phyloP scores from a whole-genome alignment of 2,888 invertebrate species.

The Leucophenga montana region DNA sequence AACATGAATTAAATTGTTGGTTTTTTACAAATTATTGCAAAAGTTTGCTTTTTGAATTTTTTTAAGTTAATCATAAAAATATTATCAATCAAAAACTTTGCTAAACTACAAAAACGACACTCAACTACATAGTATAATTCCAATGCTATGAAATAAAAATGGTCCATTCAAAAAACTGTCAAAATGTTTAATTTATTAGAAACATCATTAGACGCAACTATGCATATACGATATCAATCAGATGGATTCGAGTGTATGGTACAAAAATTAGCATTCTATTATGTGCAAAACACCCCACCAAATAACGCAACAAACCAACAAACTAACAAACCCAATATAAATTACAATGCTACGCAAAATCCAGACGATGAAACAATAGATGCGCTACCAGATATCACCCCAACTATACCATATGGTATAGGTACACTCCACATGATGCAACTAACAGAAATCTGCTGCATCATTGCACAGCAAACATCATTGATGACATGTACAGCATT shows the following conservation, averaged over 20 bases:
- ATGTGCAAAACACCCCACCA: constrained; percentile 36
- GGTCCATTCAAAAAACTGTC: constrained; percentile 50
- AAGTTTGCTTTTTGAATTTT: no score
- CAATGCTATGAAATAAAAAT: not conserved
- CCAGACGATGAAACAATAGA: constrained; percentile 27
- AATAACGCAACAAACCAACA: constrained; percentile 12
- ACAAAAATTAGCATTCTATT: constrained; percentile 66
- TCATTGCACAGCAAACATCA: constrained; percentile 1
- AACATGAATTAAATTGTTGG: no score
- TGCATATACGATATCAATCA: constrained; percentile 11
- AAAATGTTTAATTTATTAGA: constrained; percentile 65
- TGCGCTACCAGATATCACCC: constrained; percentile 4
- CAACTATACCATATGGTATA: no score
- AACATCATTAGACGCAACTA: constrained; percentile 53
- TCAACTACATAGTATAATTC: no score
- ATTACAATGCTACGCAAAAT: constrained; percentile 12
- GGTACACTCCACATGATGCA: not conserved
- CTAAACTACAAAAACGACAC: no score
- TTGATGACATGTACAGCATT: not conserved
- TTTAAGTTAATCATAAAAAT: no score
- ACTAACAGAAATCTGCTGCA: constrained; percentile 18
- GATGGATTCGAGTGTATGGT: constrained; percentile 21
- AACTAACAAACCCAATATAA: constrained; percentile 20
- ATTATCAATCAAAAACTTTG: no score
- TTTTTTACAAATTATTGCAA: no score